Evolutionary conservation across 2,888 invertebrate genomes (phyloP).

Genomic region (Oligia strigilis): DNA sequence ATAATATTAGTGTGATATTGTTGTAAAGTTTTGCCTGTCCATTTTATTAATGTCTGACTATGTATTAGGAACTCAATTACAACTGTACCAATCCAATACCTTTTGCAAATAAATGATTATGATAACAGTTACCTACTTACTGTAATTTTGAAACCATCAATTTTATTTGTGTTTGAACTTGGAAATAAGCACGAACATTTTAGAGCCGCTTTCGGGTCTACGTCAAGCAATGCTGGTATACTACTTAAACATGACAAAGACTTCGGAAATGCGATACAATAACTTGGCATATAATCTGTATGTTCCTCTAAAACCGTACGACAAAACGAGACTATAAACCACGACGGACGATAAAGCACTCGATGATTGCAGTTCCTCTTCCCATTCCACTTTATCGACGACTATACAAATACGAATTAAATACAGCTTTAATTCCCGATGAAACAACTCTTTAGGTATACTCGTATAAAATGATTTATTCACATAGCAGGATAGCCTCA

Average conservation of each 20-base stretch:
- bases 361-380: constrained; percentile 2
- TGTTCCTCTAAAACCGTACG: background rate
- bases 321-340: background rate
- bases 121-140: background rate
- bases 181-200: background rate
- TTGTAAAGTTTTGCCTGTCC: background rate
- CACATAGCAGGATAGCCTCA: background rate
- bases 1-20: no score
- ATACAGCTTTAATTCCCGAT: constrained; percentile 10
- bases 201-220: background rate
- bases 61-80: background rate
- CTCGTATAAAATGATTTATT: background rate
- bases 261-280: background rate
- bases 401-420: constrained; percentile 5
- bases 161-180: background rate
- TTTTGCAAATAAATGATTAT: background rate
- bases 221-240: no score
- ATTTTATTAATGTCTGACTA: background rate
- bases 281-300: background rate
- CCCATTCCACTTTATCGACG: background rate
- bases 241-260: background rate
- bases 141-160: background rate
- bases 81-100: background rate
- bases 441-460: background rate
- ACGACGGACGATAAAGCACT: background rate